These are phyloP conservation scores for Siderastrea siderea DNA, from an alignment of 92 coral and sea anemone species.

Conservation along the genomic window DNA sequence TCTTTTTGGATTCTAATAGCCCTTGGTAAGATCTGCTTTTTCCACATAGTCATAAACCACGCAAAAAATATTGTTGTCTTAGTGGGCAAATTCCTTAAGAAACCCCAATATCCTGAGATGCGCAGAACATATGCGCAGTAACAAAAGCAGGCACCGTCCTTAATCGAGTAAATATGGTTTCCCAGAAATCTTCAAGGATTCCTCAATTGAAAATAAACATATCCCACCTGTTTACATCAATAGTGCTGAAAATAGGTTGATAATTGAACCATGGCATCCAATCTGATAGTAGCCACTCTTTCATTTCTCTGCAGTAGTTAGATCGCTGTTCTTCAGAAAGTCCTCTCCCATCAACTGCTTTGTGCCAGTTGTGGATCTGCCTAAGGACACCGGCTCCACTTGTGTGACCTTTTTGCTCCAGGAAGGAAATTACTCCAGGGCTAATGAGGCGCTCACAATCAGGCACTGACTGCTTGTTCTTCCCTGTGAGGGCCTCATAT, in stretches of 20 bases:
- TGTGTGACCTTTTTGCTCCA: constrained; percentile 45
- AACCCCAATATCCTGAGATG: no score
- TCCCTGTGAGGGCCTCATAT: constrained; percentile 88
- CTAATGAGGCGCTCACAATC: constrained; percentile 76
- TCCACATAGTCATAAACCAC: no score
- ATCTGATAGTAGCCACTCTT: constrained; percentile 72
- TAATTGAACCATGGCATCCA: constrained; percentile 74
- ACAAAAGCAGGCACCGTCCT: no score
- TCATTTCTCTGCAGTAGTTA: constrained; percentile 52
- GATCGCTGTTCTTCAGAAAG: constrained; percentile 57
- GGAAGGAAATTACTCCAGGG: constrained; percentile 70
- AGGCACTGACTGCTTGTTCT: constrained; percentile 84
- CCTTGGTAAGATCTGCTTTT: no score
- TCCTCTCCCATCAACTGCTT: constrained; percentile 89
- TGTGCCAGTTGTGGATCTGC: constrained; percentile 81
- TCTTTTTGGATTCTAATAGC: no score
- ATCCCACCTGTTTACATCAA: constrained; percentile 79
- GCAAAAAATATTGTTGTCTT: no score
- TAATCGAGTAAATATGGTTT: no score
- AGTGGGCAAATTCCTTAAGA: no score
- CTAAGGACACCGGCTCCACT: constrained; percentile 56
- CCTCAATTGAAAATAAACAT: neutral
- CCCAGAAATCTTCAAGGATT: no score
- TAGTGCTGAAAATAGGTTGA: constrained; percentile 49
- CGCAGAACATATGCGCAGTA: no score